A percentile compares a stretch with the other conserved stretches of the same genome.
These are phyloP conservation scores for Latrodectus geometricus DNA, from an alignment of 1,140 invertebrate genomes.

Conservation along the genomic window DNA sequence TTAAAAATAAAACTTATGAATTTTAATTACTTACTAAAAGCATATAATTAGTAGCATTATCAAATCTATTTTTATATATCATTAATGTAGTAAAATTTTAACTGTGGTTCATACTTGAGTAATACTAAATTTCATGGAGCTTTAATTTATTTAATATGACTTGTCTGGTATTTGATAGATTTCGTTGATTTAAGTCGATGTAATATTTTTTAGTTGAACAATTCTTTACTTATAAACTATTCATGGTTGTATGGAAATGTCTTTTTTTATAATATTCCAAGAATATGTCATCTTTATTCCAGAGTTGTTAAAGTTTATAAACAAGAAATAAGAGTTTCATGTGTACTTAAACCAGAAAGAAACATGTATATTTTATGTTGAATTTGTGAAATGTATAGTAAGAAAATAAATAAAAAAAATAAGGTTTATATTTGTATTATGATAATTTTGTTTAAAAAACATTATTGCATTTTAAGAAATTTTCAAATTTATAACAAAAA, in stretches of 20 bases:
- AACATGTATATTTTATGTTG: constrained; percentile 33
- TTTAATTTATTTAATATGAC: background rate
- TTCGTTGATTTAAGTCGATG: constrained; percentile 12
- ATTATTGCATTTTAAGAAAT: too few relatives aligned
- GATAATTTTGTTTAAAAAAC: too few relatives aligned
- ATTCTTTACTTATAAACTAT: constrained; percentile 19
- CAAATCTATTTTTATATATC: too few relatives aligned
- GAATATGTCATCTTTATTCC: background rate
- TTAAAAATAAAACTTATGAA: too few relatives aligned
- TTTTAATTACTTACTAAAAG: too few relatives aligned
- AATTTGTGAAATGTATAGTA: constrained; percentile 32
- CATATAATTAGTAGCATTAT: too few relatives aligned
- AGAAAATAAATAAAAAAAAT: constrained; percentile 28
- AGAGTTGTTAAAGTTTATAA: constrained; percentile 2
- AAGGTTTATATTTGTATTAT: too few relatives aligned
- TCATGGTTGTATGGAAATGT: constrained; percentile 3
- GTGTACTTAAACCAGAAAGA: constrained; percentile 53
- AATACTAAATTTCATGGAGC: background rate
- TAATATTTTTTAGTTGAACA: constrained; percentile 28
- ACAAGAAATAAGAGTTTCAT: constrained; percentile 27
- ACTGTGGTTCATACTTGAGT: too few relatives aligned
- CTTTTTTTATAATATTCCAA: constrained; percentile 8
- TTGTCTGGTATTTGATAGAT: background rate
- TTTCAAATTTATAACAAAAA: too few relatives aligned
- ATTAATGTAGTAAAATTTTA: too few relatives aligned